phyloP scores from a whole-genome alignment of 2,113 vertebrate species.

The Potamarius usumacintae region DNA sequence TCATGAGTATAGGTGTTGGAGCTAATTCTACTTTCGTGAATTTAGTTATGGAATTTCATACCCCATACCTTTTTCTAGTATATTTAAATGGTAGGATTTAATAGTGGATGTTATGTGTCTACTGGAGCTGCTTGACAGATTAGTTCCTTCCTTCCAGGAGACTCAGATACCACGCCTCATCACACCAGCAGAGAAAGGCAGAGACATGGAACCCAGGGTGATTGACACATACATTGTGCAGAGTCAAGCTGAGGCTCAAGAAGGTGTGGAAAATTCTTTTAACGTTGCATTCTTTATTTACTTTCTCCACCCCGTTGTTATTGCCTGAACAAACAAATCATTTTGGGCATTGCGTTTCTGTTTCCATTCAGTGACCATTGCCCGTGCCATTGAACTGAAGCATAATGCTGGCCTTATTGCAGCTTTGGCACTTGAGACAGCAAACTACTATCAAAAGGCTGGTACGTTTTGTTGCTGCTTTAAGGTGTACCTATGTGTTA shows the following conservation, averaged over 20 bases:
- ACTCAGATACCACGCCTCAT: conserved; percentile 87
- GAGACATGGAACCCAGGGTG: conserved; percentile 88
- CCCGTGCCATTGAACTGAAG: conserved; percentile 94
- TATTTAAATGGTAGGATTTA: not conserved
- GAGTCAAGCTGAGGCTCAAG: conserved; percentile 95
- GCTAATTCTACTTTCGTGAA: too few species aligned
- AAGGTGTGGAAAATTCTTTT: conserved; percentile 76
- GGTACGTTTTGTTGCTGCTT: conserved; percentile 71
- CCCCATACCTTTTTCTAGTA: not conserved
- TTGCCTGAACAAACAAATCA: not conserved
- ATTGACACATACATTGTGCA: conserved; percentile 90
- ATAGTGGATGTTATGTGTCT: not conserved
- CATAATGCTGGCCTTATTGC: conserved; percentile 89
- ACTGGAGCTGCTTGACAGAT: not conserved
- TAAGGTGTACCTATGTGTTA: not conserved
- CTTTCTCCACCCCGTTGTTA: not conserved
- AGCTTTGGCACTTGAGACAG: conserved; percentile 90
- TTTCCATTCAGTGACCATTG: conserved; percentile 86
- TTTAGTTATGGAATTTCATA: not conserved
- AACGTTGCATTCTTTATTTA: not conserved
- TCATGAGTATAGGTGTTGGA: too few species aligned
- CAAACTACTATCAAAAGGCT: conserved; percentile 95
- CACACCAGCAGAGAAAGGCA: conserved; percentile 91
- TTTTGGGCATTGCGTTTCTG: not conserved
- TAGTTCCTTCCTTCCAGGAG: conserved; percentile 73